Conservation (phyloP, 2,797 vertebrate genomes). For the Orestias chungarensis region DNA sequence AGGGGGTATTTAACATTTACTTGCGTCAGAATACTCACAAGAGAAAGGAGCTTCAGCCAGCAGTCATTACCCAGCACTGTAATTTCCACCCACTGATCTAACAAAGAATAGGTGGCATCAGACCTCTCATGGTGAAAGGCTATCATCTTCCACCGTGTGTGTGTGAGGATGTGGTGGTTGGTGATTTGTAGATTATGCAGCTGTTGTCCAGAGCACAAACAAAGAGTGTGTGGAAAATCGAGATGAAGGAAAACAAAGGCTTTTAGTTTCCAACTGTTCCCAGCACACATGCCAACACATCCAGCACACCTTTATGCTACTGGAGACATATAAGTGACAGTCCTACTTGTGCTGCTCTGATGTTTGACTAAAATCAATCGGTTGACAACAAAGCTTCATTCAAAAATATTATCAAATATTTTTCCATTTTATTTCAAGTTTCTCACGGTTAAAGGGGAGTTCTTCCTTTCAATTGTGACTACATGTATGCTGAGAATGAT, state of each 20-base stretch:
- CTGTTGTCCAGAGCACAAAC: conserved; percentile 9
- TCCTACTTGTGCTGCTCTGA: not conserved
- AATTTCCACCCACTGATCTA: conserved; percentile 67
- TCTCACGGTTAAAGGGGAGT: too few species aligned
- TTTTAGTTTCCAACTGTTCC: conserved; percentile 6
- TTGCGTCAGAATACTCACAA: conserved; percentile 45
- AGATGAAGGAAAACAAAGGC: conserved; percentile 8
- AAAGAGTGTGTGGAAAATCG: conserved; percentile 13
- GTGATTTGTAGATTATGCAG: conserved; percentile 22
- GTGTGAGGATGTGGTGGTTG: conserved; percentile 22
- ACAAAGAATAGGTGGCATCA: conserved; percentile 34
- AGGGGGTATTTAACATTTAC: conserved; percentile 58
- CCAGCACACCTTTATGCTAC: not conserved
- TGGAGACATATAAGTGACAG: not conserved
- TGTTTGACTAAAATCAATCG: not conserved
- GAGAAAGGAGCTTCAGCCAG: conserved; percentile 36
- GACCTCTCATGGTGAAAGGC: conserved; percentile 44
- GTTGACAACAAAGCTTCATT: not conserved
- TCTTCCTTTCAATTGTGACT: too few species aligned
- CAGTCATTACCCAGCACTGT: conserved; percentile 54
- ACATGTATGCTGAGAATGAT: too few species aligned
- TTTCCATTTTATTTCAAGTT: not conserved
- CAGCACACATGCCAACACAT: conserved; percentile 10
- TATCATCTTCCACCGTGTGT: conserved; percentile 55
- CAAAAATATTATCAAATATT: not conserved